Evolutionary conservation across 64 coral and sea anemone species (phyloP), one percentile per base, ranked within the genome.

Genomic region (Stichodactyla mertensii): DNA sequence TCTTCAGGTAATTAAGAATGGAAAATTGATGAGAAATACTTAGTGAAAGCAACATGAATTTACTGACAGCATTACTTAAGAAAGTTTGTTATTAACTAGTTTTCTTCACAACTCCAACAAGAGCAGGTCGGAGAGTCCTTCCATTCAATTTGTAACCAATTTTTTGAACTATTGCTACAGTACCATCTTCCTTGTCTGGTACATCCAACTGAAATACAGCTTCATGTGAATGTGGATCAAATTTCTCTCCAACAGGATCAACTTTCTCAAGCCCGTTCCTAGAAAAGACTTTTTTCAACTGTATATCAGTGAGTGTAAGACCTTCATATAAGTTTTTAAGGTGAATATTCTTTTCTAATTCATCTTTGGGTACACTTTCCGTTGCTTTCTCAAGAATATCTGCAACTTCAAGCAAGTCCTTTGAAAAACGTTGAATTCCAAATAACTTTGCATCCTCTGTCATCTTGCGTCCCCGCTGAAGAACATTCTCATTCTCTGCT

Each of bases 361-460:
- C 93, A 77, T 95, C 93, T 64, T 77, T 83, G 15, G 97, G 93
- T 18, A 99, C 88, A 88, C 69, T 90, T 86, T 92, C 86, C 26
- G 97, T 99, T 52, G 97, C 97, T 88, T 99, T 99, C 88, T 89
- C 97, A 9, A 99, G 83, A 45, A 99, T 78, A 82, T 99, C 97
- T 83, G 93, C 93, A 86, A 99, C 93, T 86, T 99, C 97, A 27
- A 99, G 90, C 64, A 99, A 87, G 78, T 99, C 97, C 87, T 95
- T 99, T 55, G 97, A 94, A 92, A 99, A 99, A 77, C 90, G 79
- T 23, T 95, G 97, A 85, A 99, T 99, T 77, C 93, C 97, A 91
- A 99, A 99, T 45, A 99, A 59, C 80, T 87, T 84, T 18, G 93
- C 93, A 57, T 99, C 97, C 74, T 99, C 97, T 2, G 95, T 59